Percentiles rank a stretch among this genome's conserved stretches.
phyloP scores from a whole-genome alignment of 2,888 invertebrate species.

The Hypolimnas misippus region DNA sequence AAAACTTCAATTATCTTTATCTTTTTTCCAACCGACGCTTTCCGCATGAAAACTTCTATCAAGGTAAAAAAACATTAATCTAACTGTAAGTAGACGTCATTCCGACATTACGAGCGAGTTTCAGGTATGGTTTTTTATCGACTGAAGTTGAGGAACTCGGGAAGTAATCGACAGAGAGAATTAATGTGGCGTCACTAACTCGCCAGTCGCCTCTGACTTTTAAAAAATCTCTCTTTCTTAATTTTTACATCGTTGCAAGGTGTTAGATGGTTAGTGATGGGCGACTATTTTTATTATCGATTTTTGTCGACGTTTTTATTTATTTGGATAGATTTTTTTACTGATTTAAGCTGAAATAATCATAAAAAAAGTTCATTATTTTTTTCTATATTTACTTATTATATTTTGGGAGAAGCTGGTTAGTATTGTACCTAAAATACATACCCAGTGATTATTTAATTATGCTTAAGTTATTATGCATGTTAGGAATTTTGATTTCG shows the following conservation, averaged over 20 bases:
- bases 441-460: too few species aligned
- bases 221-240: constrained; percentile 76
- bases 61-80: constrained; percentile 42
- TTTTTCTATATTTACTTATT: too few species aligned
- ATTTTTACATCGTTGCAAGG: constrained; percentile 82
- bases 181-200: constrained; percentile 83
- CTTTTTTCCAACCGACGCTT: neutral
- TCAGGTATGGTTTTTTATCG: constrained; percentile 58
- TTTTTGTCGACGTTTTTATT: constrained; percentile 5
- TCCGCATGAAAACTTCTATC: constrained; percentile 4
- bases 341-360: too few species aligned
- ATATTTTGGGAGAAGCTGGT: too few species aligned
- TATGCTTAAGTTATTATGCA: too few species aligned
- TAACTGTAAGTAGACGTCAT: constrained; percentile 42
- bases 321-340: neutral
- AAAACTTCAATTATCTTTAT: too few species aligned
- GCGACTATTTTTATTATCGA: constrained; percentile 36
- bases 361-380: too few species aligned
- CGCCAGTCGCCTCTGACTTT: constrained; percentile 64
- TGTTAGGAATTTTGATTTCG: too few species aligned
- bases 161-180: constrained; percentile 75
- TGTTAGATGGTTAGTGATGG: constrained; percentile 60
- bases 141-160: constrained; percentile 44
- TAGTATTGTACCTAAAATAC: too few species aligned
- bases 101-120: constrained; percentile 47